These are phyloP conservation scores for Gallirallus australis DNA, from an alignment of 2,797 vertebrate genomes.

Conservation along the genomic window DNA sequence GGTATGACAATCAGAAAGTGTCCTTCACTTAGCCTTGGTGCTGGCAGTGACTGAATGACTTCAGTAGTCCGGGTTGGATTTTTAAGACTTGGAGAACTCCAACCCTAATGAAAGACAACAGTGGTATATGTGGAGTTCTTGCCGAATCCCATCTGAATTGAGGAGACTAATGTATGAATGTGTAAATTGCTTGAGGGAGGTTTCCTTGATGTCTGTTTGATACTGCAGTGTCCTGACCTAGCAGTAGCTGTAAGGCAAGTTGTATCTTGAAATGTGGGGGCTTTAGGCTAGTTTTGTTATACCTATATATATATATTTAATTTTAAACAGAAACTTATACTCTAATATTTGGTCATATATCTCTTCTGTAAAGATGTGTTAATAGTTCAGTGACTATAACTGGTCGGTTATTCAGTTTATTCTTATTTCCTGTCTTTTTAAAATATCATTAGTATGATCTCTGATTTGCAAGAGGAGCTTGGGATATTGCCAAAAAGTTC, in stretches of 20 bases:
- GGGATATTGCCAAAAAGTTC: constrained; percentile 47
- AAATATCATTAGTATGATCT: constrained; percentile 28
- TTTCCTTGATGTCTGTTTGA: background rate
- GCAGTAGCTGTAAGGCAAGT: background rate
- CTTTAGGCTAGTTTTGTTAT: background rate
- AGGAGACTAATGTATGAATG: background rate
- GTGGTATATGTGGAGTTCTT: background rate
- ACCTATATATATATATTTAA: background rate
- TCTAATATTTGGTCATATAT: background rate
- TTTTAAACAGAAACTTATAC: background rate
- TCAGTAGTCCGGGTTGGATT: background rate
- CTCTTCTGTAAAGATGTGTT: background rate
- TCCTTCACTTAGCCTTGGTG: background rate
- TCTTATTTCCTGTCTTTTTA: constrained; percentile 24
- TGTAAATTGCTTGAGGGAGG: background rate
- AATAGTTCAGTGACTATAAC: background rate
- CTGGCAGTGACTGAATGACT: background rate
- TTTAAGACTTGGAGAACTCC: background rate
- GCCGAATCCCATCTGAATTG: background rate
- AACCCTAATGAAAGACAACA: background rate
- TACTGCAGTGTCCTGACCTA: background rate
- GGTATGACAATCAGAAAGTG: background rate
- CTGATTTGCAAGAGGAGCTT: constrained; percentile 48
- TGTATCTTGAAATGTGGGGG: background rate
- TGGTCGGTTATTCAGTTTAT: constrained; percentile 27